Percentiles rank a stretch among this genome's conserved stretches.
These are phyloP conservation scores for Ailuropoda melanoleuca DNA, from an alignment of 2,113 vertebrate species.

Conservation along the genomic window DNA sequence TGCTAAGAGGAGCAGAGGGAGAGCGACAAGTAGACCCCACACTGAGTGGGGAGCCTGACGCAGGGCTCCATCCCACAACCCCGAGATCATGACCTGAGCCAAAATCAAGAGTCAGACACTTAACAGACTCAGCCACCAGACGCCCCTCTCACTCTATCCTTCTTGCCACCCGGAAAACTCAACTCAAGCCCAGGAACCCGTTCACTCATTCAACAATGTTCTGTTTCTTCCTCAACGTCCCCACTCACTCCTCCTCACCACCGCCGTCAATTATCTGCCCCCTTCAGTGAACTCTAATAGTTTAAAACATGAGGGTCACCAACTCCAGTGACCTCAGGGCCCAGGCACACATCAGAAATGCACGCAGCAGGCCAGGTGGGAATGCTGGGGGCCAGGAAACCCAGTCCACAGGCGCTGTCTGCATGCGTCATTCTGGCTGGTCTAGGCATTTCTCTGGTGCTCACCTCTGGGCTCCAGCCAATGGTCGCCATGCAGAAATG, in stretches of 20 bases:
- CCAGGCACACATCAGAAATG: neutral
- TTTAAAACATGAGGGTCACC: neutral
- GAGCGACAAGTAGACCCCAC: no score
- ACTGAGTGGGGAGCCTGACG: no score
- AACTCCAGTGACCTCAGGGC: neutral
- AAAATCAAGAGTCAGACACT: neutral
- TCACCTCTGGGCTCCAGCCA: neutral
- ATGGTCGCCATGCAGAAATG: neutral
- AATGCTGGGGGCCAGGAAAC: accelerated
- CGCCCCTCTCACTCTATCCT: neutral
- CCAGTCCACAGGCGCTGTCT: no score
- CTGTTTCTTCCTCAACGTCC: neutral
- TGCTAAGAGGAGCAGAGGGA: neutral
- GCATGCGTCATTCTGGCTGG: neutral
- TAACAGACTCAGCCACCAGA: neutral
- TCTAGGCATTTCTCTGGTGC: neutral
- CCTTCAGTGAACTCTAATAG: neutral
- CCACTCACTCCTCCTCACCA: neutral
- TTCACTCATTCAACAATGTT: neutral
- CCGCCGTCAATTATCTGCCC: neutral
- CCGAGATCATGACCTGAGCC: no score
- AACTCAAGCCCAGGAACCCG: neutral
- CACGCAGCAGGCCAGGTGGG: no score
- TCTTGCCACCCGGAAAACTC: neutral
- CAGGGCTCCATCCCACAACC: no score